These are phyloP conservation scores for Nasonia vitripennis DNA, from an alignment of 1,140 invertebrate genomes.

Conservation along the genomic window DNA sequence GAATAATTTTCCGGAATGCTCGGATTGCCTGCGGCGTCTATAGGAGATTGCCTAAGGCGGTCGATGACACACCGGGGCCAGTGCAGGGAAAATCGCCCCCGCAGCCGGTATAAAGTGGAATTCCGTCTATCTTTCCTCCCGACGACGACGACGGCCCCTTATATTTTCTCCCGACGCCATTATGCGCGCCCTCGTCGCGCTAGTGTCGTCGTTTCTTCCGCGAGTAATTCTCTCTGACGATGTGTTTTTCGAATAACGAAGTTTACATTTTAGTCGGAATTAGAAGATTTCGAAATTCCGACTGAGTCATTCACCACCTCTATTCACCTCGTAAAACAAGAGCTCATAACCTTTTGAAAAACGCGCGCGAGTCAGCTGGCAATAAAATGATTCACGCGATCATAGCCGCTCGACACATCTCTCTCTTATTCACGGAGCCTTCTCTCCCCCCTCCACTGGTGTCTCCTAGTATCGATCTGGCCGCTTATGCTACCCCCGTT, in stretches of 20 bases:
- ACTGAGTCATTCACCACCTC: too few species aligned
- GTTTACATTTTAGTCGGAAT: too few species aligned
- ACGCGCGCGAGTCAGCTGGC: too few species aligned
- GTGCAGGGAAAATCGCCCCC: conserved; percentile 26
- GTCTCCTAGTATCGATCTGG: conserved; percentile 39
- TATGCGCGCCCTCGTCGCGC: background rate
- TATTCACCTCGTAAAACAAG: too few species aligned
- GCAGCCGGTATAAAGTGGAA: conserved; percentile 3
- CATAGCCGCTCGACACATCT: background rate
- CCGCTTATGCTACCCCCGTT: conserved; percentile 40
- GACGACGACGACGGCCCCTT: background rate
- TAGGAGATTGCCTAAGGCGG: background rate
- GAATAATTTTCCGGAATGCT: conserved; percentile 8
- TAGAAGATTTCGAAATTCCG: too few species aligned
- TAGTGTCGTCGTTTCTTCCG: background rate
- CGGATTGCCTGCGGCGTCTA: background rate
- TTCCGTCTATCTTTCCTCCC: background rate
- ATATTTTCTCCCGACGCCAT: background rate
- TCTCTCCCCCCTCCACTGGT: background rate
- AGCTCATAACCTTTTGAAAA: too few species aligned
- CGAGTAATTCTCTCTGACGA: too few species aligned
- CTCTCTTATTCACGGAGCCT: too few species aligned
- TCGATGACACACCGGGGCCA: conserved; percentile 34
- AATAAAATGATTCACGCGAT: background rate
- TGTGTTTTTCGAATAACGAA: too few species aligned